These are phyloP conservation scores for Troglohyphantes excavatus DNA, from an alignment of 2,888 invertebrate species.

Conservation along the genomic window DNA sequence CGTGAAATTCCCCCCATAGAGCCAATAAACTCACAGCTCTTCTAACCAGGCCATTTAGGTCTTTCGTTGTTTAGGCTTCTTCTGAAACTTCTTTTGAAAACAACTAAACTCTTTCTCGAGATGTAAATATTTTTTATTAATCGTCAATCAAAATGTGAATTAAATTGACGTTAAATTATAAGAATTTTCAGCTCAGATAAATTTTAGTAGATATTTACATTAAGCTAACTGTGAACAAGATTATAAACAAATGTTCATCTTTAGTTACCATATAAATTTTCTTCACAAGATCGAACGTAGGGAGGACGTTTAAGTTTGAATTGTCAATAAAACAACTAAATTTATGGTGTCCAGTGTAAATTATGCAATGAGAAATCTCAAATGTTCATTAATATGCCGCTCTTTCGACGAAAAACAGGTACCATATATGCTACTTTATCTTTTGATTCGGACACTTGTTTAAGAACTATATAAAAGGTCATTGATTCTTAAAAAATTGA, in stretches of 20 bases:
- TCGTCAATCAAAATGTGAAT: constrained; percentile 39
- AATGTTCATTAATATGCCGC: constrained; percentile 41
- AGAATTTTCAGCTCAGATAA: not conserved
- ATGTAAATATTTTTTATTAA: constrained; percentile 70
- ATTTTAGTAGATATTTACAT: not conserved
- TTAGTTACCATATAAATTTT: not conserved
- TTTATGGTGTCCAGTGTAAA: constrained; percentile 49
- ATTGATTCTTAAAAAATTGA: not conserved
- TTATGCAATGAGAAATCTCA: constrained; percentile 69
- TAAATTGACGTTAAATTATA: constrained; percentile 26
- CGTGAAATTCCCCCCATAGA: no score
- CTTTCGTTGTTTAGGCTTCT: no score
- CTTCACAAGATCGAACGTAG: not conserved
- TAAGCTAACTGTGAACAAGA: not conserved
- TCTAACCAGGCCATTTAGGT: no score
- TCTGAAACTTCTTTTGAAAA: not conserved
- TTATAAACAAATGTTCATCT: not conserved
- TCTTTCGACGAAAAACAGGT: constrained; percentile 75
- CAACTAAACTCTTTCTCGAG: constrained; percentile 44
- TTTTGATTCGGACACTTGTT: not conserved
- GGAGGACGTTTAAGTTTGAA: not conserved
- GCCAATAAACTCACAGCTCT: no score
- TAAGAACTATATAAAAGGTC: not conserved
- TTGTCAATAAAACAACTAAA: constrained; percentile 13
- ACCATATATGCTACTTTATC: not conserved